Percentiles rank a stretch among this genome's conserved stretches.
These are phyloP conservation scores for Rhineura floridana DNA, from an alignment of 2,113 vertebrate genomes.

Conservation along the genomic window DNA sequence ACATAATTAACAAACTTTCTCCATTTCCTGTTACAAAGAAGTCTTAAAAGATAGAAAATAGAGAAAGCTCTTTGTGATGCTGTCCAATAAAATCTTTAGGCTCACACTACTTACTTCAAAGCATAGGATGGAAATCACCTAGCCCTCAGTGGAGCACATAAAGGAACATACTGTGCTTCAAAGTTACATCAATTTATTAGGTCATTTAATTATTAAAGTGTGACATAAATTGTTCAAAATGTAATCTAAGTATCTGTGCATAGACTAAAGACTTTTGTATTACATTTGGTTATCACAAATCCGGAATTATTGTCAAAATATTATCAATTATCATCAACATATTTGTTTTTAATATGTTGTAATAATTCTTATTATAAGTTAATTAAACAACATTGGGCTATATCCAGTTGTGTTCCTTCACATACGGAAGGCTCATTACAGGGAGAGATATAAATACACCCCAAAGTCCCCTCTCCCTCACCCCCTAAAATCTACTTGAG, in stretches of 20 bases:
- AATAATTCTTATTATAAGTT: not conserved
- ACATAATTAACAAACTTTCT: constrained; percentile 75
- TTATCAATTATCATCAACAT: not conserved
- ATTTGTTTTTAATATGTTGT: not conserved
- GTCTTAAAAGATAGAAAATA: constrained; percentile 65
- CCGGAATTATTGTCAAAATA: not conserved
- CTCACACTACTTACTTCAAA: constrained; percentile 67
- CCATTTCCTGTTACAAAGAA: constrained; percentile 68
- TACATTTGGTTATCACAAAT: not conserved
- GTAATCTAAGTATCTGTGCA: not conserved
- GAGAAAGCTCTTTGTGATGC: constrained; percentile 62
- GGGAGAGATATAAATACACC: not conserved
- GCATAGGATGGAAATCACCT: constrained; percentile 64
- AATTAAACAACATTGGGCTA: not conserved
- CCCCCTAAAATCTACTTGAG: not conserved
- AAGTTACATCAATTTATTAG: constrained; percentile 40
- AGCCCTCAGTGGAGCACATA: constrained; percentile 47
- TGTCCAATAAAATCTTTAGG: constrained; percentile 75
- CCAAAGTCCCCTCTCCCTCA: not conserved
- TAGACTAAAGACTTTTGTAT: not conserved
- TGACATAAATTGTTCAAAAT: constrained; percentile 16
- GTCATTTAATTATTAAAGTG: constrained; percentile 45
- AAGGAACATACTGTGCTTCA: constrained; percentile 53
- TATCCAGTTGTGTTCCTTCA: not conserved
- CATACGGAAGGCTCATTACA: not conserved